phyloP scores from a whole-genome alignment of 2,888 invertebrate genomes.

The Eulithis prunata region DNA sequence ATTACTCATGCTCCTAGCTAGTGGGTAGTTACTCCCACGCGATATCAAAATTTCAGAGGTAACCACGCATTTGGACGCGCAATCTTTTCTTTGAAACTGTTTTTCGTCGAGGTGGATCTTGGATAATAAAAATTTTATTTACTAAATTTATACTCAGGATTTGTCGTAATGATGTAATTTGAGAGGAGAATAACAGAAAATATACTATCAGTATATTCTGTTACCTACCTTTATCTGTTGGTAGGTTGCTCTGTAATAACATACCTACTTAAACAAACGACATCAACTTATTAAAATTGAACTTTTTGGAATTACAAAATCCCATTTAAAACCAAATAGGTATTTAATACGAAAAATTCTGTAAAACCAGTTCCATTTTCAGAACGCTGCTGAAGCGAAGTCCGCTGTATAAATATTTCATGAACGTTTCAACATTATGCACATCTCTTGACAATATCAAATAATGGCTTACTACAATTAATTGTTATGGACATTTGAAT shows the following conservation, averaged over 20 bases:
- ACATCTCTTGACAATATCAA: background rate
- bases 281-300: no score
- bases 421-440: background rate
- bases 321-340: no score
- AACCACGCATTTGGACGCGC: conserved; percentile 67
- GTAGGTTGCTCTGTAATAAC: no score
- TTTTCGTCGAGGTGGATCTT: conserved; percentile 7
- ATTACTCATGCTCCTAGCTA: conserved; percentile 74
- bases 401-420: background rate
- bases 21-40: conserved; percentile 74
- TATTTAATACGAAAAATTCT: no score
- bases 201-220: no score
- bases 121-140: conserved; percentile 13
- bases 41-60: conserved; percentile 78
- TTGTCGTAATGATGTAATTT: background rate
- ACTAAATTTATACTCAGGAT: background rate
- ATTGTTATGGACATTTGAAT: conserved; percentile 6
- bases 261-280: no score
- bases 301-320: no score
- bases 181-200: background rate
- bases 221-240: no score
- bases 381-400: no score
- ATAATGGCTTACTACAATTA: background rate
- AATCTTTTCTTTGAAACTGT: conserved; percentile 32
- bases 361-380: no score